These are phyloP conservation scores for Amblyteles armatorius DNA, from an alignment of 2,888 invertebrate species.

Conservation along the genomic window DNA sequence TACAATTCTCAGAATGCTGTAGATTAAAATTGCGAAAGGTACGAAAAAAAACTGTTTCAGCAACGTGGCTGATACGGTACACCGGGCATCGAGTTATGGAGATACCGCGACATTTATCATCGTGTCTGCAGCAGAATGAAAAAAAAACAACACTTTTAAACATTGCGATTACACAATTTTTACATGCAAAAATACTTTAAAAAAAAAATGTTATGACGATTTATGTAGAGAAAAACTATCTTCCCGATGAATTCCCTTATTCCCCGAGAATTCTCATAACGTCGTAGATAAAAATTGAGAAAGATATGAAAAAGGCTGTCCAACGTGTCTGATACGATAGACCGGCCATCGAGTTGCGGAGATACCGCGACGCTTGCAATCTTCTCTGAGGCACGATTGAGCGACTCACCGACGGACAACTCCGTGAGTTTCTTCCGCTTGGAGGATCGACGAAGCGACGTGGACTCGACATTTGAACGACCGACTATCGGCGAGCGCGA, in stretches of 20 bases:
- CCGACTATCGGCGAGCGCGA: conserved; percentile 45
- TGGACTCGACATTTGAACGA: conserved; percentile 68
- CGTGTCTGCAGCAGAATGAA: too few species aligned
- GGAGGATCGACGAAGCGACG: conserved; percentile 70
- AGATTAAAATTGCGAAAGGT: neutral
- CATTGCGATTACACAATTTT: neutral
- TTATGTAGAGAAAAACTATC: neutral
- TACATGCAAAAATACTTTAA: neutral
- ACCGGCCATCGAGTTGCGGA: neutral
- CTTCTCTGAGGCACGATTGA: neutral
- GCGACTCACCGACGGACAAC: conserved; percentile 76
- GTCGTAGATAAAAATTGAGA: neutral
- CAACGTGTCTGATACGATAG: neutral
- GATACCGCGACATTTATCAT: too few species aligned
- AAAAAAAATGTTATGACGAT: neutral
- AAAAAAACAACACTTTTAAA: neutral
- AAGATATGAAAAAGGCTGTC: neutral
- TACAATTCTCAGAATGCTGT: neutral
- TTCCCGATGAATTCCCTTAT: neutral
- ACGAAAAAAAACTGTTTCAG: neutral
- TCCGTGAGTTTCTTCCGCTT: conserved; percentile 74
- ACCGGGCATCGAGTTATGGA: too few species aligned
- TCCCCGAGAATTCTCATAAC: neutral
- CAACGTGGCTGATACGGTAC: too few species aligned
- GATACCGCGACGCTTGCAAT: neutral